A percentile compares a stretch with the other conserved stretches of the same genome.
Evolutionary conservation across 2,797 vertebrate genomes (phyloP).

Genomic region (Eurystomus glaucurus): DNA sequence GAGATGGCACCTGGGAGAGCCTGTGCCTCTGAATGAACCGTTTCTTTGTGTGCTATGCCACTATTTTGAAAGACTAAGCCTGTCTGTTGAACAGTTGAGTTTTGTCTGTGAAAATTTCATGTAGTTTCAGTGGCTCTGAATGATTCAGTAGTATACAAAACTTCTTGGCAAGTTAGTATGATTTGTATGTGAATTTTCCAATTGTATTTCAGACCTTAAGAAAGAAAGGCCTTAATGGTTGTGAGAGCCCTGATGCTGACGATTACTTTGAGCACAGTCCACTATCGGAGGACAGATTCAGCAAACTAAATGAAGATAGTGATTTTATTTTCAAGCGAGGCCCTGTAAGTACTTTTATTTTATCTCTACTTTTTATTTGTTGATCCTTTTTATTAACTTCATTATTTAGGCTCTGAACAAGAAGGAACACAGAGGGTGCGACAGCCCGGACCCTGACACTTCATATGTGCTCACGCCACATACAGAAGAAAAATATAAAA

Average conservation of each 20-base stretch:
- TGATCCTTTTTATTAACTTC: constrained; percentile 99
- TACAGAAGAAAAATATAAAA: constrained; percentile 99
- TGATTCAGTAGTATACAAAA: constrained; percentile 72
- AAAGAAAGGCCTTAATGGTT: constrained; percentile 99
- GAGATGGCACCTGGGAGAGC: background rate
- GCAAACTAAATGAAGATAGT: constrained; percentile 99
- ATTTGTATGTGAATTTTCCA: constrained; percentile 95
- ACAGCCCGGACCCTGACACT: constrained; percentile 99
- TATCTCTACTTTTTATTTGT: constrained; percentile 94
- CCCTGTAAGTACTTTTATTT: constrained; percentile 98
- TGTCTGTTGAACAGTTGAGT: constrained; percentile 40
- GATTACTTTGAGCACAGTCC: constrained; percentile 99
- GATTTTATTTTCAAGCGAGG: constrained; percentile 99
- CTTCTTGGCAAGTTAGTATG: constrained; percentile 84
- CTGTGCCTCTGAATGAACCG: background rate
- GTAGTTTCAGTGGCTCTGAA: constrained; percentile 77
- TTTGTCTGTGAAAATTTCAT: constrained; percentile 55
- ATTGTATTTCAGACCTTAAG: constrained; percentile 99
- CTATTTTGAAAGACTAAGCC: background rate
- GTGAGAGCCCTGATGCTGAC: constrained; percentile 98
- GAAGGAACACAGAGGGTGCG: constrained; percentile 99
- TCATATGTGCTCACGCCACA: constrained; percentile 99
- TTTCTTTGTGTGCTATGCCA: background rate
- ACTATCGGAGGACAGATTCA: constrained; percentile 99
- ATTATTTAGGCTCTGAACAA: constrained; percentile 99